phyloP scores from a whole-genome alignment of 2,113 vertebrate genomes.

The Chloropsis hardwickii region DNA sequence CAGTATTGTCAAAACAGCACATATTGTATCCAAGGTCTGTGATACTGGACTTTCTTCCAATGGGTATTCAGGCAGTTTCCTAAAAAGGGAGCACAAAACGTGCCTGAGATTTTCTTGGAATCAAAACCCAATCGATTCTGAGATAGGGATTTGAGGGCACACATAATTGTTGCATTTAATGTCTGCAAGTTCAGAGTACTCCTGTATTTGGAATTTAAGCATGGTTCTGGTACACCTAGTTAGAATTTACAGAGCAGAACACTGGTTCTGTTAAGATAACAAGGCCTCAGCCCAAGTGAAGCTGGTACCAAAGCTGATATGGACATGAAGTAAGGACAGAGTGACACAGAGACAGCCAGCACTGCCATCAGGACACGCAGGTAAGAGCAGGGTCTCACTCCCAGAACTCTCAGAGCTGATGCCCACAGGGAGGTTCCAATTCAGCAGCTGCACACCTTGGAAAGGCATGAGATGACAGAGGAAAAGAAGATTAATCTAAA shows the following conservation, averaged over 20 bases:
- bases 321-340: not conserved
- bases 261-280: not conserved
- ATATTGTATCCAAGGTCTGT: not conserved
- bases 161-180: not conserved
- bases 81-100: not conserved
- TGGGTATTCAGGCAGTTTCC: not conserved
- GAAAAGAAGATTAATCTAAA: not conserved
- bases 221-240: not conserved
- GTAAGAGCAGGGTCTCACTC: not conserved
- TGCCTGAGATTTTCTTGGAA: not conserved
- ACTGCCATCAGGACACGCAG: not conserved
- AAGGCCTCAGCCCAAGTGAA: not conserved
- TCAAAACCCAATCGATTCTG: not conserved
- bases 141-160: not conserved
- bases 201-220: not conserved
- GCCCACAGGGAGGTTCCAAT: not conserved
- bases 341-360: not conserved
- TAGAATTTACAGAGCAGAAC: not conserved
- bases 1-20: not conserved
- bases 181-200: not conserved
- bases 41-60: not conserved
- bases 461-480: not conserved
- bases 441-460: not conserved
- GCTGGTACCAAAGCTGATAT: fast-evolving
- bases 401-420: not conserved